Percentiles rank a stretch among this genome's conserved stretches.
Conservation (phyloP, 2,113 vertebrate genomes). For the Pseudopipra pipra region DNA sequence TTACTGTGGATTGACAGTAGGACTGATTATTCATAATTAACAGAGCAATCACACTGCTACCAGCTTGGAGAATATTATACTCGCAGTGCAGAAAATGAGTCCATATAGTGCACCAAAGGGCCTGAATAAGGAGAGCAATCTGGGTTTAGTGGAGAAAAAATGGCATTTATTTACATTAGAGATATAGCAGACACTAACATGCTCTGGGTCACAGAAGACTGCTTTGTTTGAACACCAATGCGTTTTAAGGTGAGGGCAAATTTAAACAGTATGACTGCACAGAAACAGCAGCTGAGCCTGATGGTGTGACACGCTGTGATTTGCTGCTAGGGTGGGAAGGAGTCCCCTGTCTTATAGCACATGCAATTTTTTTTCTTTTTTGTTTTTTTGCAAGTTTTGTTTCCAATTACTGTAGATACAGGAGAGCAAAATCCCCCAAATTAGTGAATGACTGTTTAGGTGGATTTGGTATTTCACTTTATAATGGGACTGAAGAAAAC, state of each 20-base stretch:
- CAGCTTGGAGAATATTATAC: background rate
- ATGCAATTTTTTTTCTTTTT: background rate
- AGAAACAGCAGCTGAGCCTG: background rate
- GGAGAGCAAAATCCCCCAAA: background rate
- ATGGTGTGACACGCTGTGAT: background rate
- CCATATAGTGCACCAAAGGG: background rate
- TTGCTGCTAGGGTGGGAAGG: background rate
- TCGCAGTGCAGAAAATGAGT: background rate
- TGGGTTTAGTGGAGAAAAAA: background rate
- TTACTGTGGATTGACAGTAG: background rate
- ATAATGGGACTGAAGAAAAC: background rate
- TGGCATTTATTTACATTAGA: background rate
- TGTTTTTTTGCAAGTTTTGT: background rate
- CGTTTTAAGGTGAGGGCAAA: background rate
- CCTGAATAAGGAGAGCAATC: background rate
- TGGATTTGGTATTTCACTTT: background rate
- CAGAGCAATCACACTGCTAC: background rate
- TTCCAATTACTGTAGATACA: background rate
- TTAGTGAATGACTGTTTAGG: background rate
- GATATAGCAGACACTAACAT: background rate
- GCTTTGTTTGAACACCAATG: background rate
- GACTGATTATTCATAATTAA: constrained; percentile 14
- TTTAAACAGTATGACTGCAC: background rate
- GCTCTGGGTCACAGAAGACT: background rate
- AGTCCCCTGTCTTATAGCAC: background rate